Evolutionary conservation across 1,140 invertebrate species (phyloP).

Genomic region (Calosoma granatense): DNA sequence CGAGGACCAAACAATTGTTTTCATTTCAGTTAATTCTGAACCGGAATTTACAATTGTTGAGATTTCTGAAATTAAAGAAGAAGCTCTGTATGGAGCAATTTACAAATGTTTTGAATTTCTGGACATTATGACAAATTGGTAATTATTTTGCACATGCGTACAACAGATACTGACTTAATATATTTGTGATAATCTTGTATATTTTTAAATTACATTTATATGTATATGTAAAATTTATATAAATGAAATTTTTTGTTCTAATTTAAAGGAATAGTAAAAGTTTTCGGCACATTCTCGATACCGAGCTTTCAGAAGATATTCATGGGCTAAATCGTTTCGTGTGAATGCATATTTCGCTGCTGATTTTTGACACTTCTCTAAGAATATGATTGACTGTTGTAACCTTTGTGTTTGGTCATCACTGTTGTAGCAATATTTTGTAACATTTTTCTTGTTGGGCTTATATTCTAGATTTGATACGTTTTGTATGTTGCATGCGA

Average conservation of each 20-base stretch:
- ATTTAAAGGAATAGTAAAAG: constrained; percentile 35
- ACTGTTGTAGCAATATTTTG: no score
- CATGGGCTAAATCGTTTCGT: constrained; percentile 32
- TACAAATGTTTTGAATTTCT: not conserved
- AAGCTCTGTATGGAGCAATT: not conserved
- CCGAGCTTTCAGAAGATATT: constrained; percentile 39
- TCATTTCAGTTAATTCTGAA: not conserved
- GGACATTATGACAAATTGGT: not conserved
- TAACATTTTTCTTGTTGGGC: no score
- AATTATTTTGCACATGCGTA: no score
- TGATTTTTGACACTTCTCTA: constrained; percentile 33
- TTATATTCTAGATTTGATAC: no score
- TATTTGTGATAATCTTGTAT: no score
- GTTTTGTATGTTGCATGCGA: no score
- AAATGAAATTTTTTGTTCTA: constrained; percentile 32
- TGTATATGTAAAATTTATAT: not conserved
- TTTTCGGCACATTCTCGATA: constrained; percentile 40
- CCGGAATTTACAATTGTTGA: not conserved
- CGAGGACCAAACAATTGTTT: not conserved
- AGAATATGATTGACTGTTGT: constrained; percentile 26
- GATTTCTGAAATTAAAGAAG: not conserved
- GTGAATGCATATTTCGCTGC: constrained; percentile 32
- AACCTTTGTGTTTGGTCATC: constrained; percentile 27
- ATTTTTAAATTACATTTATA: not conserved
- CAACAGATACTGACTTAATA: no score